These are phyloP conservation scores for Drosophila funebris DNA, from an alignment of 1,140 invertebrate species.

Conservation along the genomic window DNA sequence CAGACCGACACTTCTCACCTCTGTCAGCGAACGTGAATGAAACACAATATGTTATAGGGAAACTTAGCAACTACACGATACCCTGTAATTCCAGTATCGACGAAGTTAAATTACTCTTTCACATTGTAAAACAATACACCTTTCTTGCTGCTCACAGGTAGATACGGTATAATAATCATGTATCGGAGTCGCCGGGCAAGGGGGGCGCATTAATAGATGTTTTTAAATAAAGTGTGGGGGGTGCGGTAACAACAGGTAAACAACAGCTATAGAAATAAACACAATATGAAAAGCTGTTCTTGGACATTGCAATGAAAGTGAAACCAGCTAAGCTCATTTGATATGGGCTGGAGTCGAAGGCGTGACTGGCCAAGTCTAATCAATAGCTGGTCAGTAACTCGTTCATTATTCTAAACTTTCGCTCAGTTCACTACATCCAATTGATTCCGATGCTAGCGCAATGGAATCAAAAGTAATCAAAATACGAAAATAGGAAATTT, in stretches of 20 bases:
- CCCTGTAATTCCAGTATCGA: neutral
- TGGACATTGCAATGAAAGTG: constrained; percentile 62
- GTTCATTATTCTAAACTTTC: constrained; percentile 48
- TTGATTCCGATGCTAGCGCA: constrained; percentile 30
- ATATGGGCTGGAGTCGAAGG: constrained; percentile 52
- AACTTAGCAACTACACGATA: neutral
- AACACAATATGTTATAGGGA: neutral
- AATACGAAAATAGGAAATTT: constrained; percentile 17
- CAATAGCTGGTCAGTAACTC: neutral
- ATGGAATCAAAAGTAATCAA: constrained; percentile 32
- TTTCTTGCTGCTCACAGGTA: neutral
- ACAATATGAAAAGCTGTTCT: constrained; percentile 38
- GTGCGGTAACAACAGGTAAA: constrained; percentile 15
- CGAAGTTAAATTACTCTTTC: no score
- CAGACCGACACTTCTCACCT: constrained; percentile 64
- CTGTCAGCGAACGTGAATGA: constrained; percentile 61
- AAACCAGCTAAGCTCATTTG: constrained; percentile 57
- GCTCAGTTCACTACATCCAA: constrained; percentile 39
- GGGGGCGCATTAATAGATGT: constrained; percentile 9
- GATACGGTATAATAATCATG: constrained; percentile 19
- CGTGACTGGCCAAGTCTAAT: constrained; percentile 16
- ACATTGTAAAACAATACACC: neutral
- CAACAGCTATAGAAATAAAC: constrained; percentile 8
- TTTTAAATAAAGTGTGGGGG: constrained; percentile 19
- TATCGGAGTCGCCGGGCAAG: constrained; percentile 10